Evolutionary conservation across 2,113 vertebrate genomes (phyloP), one percentile per base, ranked within the genome.

Genomic region (Larimichthys crocea): DNA sequence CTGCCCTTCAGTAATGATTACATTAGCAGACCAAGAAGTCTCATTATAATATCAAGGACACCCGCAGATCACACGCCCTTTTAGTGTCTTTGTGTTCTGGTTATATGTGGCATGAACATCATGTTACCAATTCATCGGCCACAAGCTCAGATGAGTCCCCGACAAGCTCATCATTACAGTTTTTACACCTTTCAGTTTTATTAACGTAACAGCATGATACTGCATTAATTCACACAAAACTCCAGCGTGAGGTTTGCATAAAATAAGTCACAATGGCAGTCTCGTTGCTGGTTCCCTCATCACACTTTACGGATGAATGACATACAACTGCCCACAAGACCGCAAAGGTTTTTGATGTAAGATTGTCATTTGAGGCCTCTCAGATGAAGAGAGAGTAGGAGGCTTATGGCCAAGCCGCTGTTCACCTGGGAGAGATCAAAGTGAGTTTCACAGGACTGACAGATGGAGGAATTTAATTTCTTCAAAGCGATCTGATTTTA

Each of bases 31-130:
- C 88, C 88, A 84, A 86, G 80, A 87, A 81, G 62, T 84, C 79
- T 91, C 88, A 92, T 93, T 93, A 88, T 22, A 90, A 93, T 92
- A 93, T 91, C 89, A 92, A 93, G 88, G 91, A 84, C 75, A 84
- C 50, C 87, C 82, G 52, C 53, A 64, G 62, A 86, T 92, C 84
- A 78, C 84, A 79, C 57, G 62, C 10, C 72, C 89, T 84, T 88
- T 87, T 59, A 72, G 66, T 42, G 57, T 64, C 67, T 88, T 74
- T 80, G 74, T 78, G 59, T 63, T 44, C 26, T 2, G 17, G 61
- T 49, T 55, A 53, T 71, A 49, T 53, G 76, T 64, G 53, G 35
- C 40, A 29, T 12, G 3, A 46, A 42, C 60, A 12, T 82, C 35
- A 53, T 31, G 57, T 80, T 73, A 68, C 46, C 19, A 48, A 73